These are phyloP conservation scores for Chaunax sp. DNA, from an alignment of 2,797 vertebrate genomes.

Conservation along the genomic window DNA sequence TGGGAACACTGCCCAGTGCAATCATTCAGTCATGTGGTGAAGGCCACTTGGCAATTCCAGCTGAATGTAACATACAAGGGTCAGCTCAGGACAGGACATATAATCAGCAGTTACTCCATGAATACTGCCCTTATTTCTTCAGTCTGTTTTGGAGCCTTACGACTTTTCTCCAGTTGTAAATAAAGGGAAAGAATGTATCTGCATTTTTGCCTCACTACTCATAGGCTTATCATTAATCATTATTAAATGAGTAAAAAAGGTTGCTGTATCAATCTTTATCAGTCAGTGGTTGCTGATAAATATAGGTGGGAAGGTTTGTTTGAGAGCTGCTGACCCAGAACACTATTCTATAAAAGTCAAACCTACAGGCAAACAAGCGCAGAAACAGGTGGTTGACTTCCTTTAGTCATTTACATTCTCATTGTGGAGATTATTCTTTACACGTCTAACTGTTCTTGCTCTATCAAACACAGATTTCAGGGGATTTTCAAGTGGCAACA, in stretches of 20 bases:
- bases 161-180: neutral
- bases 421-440: neutral
- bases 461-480: neutral
- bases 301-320: constrained; percentile 4
- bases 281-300: neutral
- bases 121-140: neutral
- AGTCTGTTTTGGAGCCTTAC: neutral
- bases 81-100: neutral
- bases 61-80: too few species aligned
- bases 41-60: too few species aligned
- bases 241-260: constrained; percentile 3
- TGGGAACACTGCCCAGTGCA: too few species aligned
- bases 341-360: neutral
- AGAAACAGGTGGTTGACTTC: neutral
- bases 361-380: neutral
- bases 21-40: too few species aligned
- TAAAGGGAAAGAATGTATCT: neutral
- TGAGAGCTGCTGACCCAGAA: constrained; percentile 27
- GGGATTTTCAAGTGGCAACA: constrained; percentile 26
- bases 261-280: constrained; percentile 28
- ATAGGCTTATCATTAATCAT: neutral
- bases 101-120: constrained; percentile 1
- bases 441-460: constrained; percentile 20
- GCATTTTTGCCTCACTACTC: neutral
- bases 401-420: constrained; percentile 1